phyloP scores from a whole-genome alignment of 1,140 invertebrate species.

The Caenorhabditis brenneri region DNA sequence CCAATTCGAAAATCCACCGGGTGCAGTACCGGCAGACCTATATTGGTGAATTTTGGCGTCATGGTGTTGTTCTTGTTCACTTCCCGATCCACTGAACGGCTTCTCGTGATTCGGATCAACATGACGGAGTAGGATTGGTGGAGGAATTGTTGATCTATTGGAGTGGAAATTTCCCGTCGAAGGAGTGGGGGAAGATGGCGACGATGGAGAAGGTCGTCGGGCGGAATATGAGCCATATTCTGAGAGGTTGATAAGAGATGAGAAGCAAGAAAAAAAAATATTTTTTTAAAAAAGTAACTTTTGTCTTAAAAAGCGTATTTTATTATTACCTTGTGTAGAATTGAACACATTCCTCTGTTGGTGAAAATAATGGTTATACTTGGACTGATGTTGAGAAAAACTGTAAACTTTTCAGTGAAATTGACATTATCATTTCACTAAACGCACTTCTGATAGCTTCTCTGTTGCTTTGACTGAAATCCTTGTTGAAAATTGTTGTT shows the following conservation, averaged over 20 bases:
- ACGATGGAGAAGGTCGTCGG: not conserved
- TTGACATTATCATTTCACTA: no score
- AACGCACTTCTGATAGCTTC: not conserved
- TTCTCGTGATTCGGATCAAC: not conserved
- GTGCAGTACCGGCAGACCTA: not conserved
- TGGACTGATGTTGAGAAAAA: not conserved
- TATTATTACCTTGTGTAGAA: not conserved
- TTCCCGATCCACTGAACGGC: not conserved
- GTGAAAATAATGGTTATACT: not conserved
- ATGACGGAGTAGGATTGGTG: not conserved
- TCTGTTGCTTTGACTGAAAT: not conserved
- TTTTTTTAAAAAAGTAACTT: no score
- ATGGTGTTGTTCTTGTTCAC: not conserved
- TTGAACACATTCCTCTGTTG: not conserved
- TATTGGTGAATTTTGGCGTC: slow-evolving; percentile 6
- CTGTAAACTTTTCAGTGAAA: no score
- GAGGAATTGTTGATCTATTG: not conserved
- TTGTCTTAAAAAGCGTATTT: no score
- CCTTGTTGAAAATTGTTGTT: not conserved
- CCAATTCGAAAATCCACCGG: not conserved
- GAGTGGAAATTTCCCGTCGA: not conserved
- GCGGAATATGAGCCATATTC: not conserved
- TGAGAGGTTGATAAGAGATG: no score
- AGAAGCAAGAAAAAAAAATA: no score
- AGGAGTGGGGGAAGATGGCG: not conserved